These are phyloP conservation scores for Micromys minutus DNA, from an alignment of 2,113 vertebrate genomes.

Conservation along the genomic window DNA sequence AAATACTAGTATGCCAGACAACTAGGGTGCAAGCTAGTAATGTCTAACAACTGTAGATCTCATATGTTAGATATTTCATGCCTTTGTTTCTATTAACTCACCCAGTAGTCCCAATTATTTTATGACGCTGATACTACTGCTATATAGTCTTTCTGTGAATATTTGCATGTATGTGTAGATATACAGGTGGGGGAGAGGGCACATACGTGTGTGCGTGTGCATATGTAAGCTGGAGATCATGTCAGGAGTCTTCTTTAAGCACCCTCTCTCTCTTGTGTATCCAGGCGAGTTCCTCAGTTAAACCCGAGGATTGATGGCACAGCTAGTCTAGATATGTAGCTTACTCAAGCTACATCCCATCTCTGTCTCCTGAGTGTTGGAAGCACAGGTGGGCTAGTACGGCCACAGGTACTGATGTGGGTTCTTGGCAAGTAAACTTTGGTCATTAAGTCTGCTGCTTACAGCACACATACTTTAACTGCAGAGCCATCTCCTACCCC, in stretches of 20 bases:
- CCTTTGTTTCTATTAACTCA: not conserved
- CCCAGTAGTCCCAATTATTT: not conserved
- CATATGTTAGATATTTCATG: not conserved
- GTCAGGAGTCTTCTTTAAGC: not conserved
- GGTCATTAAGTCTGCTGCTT: not conserved
- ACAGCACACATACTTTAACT: not conserved
- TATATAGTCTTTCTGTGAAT: not conserved
- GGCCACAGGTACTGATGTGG: not conserved
- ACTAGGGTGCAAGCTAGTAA: not conserved
- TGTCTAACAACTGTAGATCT: not conserved
- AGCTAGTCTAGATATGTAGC: not conserved
- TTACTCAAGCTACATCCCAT: not conserved
- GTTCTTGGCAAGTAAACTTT: not conserved
- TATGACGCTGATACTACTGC: not conserved
- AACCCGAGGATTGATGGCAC: too few species aligned
- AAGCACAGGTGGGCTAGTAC: not conserved
- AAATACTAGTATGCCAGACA: not conserved
- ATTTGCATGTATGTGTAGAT: not conserved
- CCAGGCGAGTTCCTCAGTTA: too few species aligned
- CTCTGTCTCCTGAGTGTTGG: not conserved
- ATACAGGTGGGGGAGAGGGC: not conserved
- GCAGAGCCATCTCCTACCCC: not conserved
- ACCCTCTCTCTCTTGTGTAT: not conserved
- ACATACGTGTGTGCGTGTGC: fast-evolving
- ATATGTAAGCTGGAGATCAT: not conserved